Percentiles rank a stretch among this genome's conserved stretches.
Evolutionary conservation across 2,888 invertebrate species (phyloP).

Genomic region (Mamestra brassicae): DNA sequence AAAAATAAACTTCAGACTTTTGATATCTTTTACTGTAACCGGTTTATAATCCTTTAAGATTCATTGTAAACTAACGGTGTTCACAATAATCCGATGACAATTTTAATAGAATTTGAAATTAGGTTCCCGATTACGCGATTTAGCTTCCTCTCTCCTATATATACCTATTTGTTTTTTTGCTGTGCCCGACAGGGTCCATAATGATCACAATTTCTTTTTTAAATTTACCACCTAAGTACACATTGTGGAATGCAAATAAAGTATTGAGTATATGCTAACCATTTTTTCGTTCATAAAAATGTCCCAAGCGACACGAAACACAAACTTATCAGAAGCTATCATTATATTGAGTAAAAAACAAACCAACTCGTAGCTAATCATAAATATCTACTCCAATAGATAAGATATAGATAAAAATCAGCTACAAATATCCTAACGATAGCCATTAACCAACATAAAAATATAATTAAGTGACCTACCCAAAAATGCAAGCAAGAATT

Average conservation of each 20-base stretch:
- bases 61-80: neutral
- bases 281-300: neutral
- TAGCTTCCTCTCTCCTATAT: no score
- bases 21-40: no score
- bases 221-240: no score
- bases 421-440: neutral
- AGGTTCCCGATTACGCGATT: neutral
- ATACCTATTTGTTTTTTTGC: no score
- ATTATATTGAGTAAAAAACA: neutral
- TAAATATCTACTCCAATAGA: neutral
- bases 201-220: no score
- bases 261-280: no score
- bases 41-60: neutral
- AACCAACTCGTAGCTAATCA: neutral
- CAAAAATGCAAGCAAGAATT: neutral
- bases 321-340: neutral
- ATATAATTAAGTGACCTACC: neutral
- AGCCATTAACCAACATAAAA: neutral
- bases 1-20: neutral
- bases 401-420: conserved; percentile 4
- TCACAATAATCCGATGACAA: neutral
- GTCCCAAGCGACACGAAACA: neutral
- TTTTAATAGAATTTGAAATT: neutral
- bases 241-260: no score
- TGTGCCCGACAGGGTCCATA: no score